These are phyloP conservation scores for Didymodactylos carnosus DNA, from an alignment of 2,888 invertebrate genomes.

Conservation along the genomic window DNA sequence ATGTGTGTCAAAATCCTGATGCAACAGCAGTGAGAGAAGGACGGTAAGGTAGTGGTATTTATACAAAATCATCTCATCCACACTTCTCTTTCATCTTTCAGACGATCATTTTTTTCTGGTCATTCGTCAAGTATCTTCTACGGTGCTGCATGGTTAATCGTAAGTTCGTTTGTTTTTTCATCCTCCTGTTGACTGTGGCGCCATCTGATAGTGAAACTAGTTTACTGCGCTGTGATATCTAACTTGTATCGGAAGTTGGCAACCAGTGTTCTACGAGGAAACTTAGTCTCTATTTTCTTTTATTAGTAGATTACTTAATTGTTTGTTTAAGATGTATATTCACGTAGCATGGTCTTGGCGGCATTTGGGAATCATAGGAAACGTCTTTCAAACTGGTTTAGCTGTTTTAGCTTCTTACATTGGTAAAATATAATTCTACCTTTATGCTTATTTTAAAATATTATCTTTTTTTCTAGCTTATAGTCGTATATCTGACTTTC, in stretches of 20 bases:
- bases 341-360: neutral
- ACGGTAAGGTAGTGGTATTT: neutral
- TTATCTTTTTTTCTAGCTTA: conserved; percentile 34
- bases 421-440: neutral
- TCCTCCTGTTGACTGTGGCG: too few relatives aligned
- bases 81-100: neutral
- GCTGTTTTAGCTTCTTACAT: neutral
- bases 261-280: too few relatives aligned
- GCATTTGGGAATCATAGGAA: neutral
- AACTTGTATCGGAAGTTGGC: too few relatives aligned
- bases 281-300: too few relatives aligned
- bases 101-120: neutral
- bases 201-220: too few relatives aligned
- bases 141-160: too few relatives aligned
- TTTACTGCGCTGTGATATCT: too few relatives aligned
- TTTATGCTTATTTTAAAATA: neutral
- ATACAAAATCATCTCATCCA: neutral
- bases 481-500: conserved; percentile 77
- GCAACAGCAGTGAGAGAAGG: neutral
- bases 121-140: too few relatives aligned
- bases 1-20: neutral
- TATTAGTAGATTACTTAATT: too few relatives aligned
- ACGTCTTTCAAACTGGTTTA: neutral
- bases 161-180: too few relatives aligned
- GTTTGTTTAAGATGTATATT: neutral